Evolutionary conservation across 2,888 invertebrate genomes (phyloP).

Genomic region (Sialis lutaria): DNA sequence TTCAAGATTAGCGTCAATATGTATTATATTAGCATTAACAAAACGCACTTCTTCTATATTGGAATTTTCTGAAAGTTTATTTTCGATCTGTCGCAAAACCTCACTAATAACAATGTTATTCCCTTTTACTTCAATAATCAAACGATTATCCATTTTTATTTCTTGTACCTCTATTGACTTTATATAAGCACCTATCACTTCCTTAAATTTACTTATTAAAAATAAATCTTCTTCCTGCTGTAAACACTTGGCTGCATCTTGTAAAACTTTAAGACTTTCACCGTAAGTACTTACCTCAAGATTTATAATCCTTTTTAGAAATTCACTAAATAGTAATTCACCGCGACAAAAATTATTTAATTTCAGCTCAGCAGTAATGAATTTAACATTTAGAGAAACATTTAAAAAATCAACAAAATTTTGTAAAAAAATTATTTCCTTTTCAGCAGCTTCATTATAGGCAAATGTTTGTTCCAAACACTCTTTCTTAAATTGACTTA

Average conservation of each 20-base stretch:
- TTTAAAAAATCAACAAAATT: background rate
- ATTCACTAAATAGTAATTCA: background rate
- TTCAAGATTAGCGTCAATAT: conserved; percentile 10
- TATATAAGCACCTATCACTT: background rate
- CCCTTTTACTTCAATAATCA: conserved; percentile 10
- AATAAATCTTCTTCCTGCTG: background rate
- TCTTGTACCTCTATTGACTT: background rate
- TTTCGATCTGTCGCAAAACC: conserved; percentile 7
- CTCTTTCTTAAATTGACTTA: conserved; percentile 5
- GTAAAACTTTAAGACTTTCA: background rate
- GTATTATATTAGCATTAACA: conserved; percentile 10
- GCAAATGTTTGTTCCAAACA: conserved; percentile 4
- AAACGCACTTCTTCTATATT: conserved; percentile 13
- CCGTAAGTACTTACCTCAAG: background rate
- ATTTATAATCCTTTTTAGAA: background rate
- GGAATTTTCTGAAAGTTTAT: background rate
- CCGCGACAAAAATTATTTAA: background rate
- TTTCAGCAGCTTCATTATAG: background rate
- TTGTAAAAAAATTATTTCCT: background rate
- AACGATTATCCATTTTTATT: conserved; percentile 8
- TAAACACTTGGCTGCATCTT: background rate
- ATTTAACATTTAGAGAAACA: background rate
- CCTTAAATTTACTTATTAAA: background rate
- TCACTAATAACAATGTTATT: conserved; percentile 12
- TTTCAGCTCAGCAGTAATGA: background rate